These are phyloP conservation scores for Chascanopsetta lugubris DNA, from an alignment of 2,113 vertebrate genomes.

Conservation along the genomic window DNA sequence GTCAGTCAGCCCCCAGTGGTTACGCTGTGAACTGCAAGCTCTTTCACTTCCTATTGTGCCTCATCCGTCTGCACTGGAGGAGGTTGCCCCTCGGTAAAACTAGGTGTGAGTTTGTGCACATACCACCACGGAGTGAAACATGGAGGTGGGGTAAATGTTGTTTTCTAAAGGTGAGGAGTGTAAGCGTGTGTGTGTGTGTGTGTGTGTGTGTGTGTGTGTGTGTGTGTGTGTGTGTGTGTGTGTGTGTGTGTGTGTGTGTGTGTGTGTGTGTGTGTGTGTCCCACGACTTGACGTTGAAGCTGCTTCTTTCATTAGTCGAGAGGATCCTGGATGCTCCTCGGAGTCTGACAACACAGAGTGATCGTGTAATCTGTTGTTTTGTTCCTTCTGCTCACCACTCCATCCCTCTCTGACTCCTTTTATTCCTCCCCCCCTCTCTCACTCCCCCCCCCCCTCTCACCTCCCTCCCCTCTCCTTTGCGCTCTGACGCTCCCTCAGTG, in stretches of 20 bases:
- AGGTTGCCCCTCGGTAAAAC: no score
- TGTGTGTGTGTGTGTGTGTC: conserved; percentile 18
- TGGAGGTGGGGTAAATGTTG: conserved; percentile 28
- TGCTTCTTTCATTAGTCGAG: conserved; percentile 63
- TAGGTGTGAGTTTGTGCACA: conserved; percentile 33
- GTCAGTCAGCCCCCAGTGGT: no score
- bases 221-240: conserved; percentile 19
- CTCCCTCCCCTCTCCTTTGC: conserved; percentile 49
- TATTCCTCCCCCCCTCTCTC: conserved; percentile 26
- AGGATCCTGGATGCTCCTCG: conserved; percentile 66
- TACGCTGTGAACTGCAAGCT: no score
- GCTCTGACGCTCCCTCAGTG: conserved; percentile 58
- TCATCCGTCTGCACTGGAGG: no score
- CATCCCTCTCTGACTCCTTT: conserved; percentile 42
- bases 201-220: conserved; percentile 20
- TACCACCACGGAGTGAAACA: conserved; percentile 6
- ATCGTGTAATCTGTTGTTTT: conserved; percentile 71
- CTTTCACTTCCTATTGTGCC: no score
- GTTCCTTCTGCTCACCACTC: conserved; percentile 35
- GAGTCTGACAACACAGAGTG: conserved; percentile 66
- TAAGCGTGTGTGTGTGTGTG: conserved; percentile 4
- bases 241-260: conserved; percentile 21
- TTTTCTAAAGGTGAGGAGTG: conserved; percentile 25
- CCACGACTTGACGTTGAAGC: conserved; percentile 51
- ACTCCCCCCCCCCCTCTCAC: conserved; percentile 27